A percentile compares a stretch with the other conserved stretches of the same genome.
Conservation (phyloP, 2,888 invertebrate genomes). For the Thera obeliscata region DNA sequence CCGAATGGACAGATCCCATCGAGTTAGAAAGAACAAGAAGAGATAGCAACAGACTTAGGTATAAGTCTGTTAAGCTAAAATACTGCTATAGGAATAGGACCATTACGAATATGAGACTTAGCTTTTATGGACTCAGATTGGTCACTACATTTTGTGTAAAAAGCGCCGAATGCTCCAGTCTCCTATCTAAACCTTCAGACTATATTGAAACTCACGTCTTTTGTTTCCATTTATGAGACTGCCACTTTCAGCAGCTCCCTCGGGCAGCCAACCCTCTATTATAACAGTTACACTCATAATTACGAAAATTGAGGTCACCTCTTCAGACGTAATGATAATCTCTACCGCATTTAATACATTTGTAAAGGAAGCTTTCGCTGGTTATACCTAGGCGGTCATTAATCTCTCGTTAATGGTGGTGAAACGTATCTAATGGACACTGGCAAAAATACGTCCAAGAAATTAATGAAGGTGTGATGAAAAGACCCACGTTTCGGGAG, state of each 20-base stretch:
- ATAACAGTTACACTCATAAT: slow-evolving; percentile 11
- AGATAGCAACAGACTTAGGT: too few species aligned
- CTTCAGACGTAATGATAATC: slow-evolving; percentile 32
- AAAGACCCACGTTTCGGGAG: slow-evolving; percentile 21
- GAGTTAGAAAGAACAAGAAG: too few species aligned
- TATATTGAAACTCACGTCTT: neutral
- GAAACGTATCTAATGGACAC: slow-evolving; percentile 76
- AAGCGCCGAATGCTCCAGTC: too few species aligned
- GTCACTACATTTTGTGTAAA: too few species aligned
- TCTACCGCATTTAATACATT: slow-evolving; percentile 31
- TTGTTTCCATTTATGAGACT: slow-evolving; percentile 1
- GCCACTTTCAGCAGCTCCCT: neutral
- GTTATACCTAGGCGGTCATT: slow-evolving; percentile 53
- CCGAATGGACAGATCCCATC: too few species aligned
- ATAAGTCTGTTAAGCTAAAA: too few species aligned
- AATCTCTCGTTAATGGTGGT: slow-evolving; percentile 67
- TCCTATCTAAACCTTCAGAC: neutral
- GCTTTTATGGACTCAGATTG: too few species aligned
- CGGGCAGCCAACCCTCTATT: neutral
- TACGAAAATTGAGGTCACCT: slow-evolving; percentile 26
- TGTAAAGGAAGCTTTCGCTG: slow-evolving; percentile 35
- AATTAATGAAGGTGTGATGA: slow-evolving; percentile 65
- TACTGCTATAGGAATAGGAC: too few species aligned
- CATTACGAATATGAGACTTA: too few species aligned
- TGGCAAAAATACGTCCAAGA: slow-evolving; percentile 71